A percentile compares a stretch with the other conserved stretches of the same genome.
Conservation (phyloP, 2,888 invertebrate species). For the Exocentrus adspersus region DNA sequence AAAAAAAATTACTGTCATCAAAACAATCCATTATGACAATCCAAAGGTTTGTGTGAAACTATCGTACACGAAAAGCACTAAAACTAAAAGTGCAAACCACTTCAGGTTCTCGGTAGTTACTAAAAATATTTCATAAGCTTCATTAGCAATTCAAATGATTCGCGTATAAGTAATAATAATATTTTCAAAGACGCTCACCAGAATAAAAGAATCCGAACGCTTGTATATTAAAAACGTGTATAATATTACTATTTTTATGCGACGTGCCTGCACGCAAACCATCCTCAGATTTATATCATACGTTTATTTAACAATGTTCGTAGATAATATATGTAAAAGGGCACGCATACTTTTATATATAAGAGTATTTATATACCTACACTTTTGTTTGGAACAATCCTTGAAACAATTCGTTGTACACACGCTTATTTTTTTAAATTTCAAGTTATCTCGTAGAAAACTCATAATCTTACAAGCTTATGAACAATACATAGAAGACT, state of each 20-base stretch:
- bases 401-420: too few relatives aligned
- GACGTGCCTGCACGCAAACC: neutral
- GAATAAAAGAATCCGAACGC: neutral
- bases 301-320: neutral
- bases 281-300: neutral
- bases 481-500: too few relatives aligned
- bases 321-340: neutral
- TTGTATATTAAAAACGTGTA: neutral
- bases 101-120: neutral
- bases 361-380: neutral
- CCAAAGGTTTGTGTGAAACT: too few relatives aligned
- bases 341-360: neutral
- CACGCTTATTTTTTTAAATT: too few relatives aligned
- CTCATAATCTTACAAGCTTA: too few relatives aligned
- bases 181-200: neutral
- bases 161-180: neutral
- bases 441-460: too few relatives aligned
- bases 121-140: conserved; percentile 1
- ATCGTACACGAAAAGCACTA: too few relatives aligned
- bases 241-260: neutral
- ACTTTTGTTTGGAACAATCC: neutral
- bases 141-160: conserved; percentile 13
- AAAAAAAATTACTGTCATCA: too few relatives aligned
- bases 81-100: conserved; percentile 7
- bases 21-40: too few relatives aligned